These are phyloP conservation scores for Psophia crepitans DNA, from an alignment of 2,113 vertebrate genomes.

Conservation along the genomic window DNA sequence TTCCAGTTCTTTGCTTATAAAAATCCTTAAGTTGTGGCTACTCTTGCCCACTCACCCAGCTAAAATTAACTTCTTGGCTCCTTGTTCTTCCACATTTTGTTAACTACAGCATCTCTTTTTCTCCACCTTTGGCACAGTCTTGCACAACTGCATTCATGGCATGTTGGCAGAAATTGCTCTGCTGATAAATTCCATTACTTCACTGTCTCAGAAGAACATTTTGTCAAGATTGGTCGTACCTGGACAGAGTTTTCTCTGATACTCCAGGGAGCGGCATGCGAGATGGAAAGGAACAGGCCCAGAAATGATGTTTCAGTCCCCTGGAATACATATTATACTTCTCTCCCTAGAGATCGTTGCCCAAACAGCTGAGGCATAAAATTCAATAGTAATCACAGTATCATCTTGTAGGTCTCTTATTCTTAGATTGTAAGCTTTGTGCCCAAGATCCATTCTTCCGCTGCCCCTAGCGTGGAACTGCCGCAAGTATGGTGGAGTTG, in stretches of 20 bases:
- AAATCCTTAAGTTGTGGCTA: not conserved
- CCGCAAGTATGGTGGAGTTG: not conserved
- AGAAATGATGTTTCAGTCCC: not conserved
- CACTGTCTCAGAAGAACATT: not conserved
- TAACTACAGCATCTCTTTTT: constrained; percentile 26
- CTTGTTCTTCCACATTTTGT: not conserved
- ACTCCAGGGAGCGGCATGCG: not conserved
- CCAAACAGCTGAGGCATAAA: not conserved
- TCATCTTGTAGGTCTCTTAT: not conserved
- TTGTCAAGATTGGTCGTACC: not conserved
- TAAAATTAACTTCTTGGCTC: constrained; percentile 13
- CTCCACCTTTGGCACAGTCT: constrained; percentile 41
- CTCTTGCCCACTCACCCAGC: not conserved
- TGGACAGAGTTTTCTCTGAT: not conserved
- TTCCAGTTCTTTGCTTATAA: not conserved
- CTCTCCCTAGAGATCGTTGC: not conserved
- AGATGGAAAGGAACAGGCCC: not conserved
- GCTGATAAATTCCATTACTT: not conserved
- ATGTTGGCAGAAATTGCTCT: not conserved
- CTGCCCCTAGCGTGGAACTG: not conserved
- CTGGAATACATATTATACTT: not conserved
- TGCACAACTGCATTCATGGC: constrained; percentile 10
- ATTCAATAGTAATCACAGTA: not conserved
- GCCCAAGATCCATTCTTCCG: not conserved
- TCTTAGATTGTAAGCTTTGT: not conserved